These are phyloP conservation scores for Ferrisia virgata DNA, from an alignment of 2,888 invertebrate species.

Conservation along the genomic window DNA sequence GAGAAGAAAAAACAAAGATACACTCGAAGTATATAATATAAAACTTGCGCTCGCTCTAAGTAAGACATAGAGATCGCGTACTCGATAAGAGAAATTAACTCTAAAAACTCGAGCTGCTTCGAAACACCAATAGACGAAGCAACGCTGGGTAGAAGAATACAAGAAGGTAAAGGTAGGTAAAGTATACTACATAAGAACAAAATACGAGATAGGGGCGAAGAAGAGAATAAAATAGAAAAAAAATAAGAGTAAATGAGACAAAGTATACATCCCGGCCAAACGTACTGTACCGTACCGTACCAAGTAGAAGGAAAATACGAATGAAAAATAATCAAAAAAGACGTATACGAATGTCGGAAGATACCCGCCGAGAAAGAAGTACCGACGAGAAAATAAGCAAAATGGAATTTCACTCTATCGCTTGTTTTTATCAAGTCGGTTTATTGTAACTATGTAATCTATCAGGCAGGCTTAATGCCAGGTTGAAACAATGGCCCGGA, in stretches of 20 bases:
- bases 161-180: no score
- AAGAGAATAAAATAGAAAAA: not conserved
- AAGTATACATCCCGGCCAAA: not conserved
- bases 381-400: conserved; percentile 23
- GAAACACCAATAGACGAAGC: not conserved
- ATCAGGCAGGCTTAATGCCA: conserved; percentile 42
- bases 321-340: conserved; percentile 31
- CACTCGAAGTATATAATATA: no score
- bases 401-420: conserved; percentile 40
- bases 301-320: not conserved
- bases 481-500: conserved; percentile 16
- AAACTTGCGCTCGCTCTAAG: no score
- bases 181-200: no score
- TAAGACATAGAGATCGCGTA: not conserved
- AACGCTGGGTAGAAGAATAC: no score
- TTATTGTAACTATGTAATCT: conserved; percentile 43
- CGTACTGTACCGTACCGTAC: not conserved
- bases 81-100: not conserved
- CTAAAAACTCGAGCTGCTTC: not conserved
- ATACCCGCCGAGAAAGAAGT: conserved; percentile 26
- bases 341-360: conserved; percentile 27
- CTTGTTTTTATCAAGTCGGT: conserved; percentile 44
- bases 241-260: conserved; percentile 2
- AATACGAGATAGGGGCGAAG: no score
- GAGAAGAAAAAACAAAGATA: no score